Conservation (phyloP, 64 coral and sea anemone species). For the Porites lutea region DNA sequence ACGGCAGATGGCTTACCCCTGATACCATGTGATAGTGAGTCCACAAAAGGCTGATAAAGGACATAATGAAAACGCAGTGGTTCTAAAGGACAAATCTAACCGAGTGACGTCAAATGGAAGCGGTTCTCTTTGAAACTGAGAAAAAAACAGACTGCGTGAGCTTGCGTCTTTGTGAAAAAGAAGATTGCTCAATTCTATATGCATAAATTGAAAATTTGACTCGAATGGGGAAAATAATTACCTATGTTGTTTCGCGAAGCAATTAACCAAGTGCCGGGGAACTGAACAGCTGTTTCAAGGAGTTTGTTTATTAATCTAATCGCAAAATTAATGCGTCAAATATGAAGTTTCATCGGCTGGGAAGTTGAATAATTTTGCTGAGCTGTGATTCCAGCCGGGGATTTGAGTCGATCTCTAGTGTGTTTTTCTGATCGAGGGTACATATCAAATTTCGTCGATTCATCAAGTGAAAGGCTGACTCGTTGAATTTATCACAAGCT, state of each 20-base stretch:
- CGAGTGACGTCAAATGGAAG: slow-evolving; percentile 33
- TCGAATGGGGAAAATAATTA: neutral
- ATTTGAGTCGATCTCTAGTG: neutral
- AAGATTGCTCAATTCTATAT: neutral
- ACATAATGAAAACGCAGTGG: slow-evolving; percentile 24
- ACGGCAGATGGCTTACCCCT: neutral
- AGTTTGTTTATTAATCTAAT: slow-evolving; percentile 35
- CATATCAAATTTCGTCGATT: neutral
- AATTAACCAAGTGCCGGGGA: slow-evolving; percentile 16
- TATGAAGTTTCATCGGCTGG: neutral
- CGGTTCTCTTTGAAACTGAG: slow-evolving; percentile 8
- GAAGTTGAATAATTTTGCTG: slow-evolving; percentile 13
- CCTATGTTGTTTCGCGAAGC: neutral
- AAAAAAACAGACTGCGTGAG: neutral
- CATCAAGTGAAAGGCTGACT: neutral
- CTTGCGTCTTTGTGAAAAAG: too few species aligned
- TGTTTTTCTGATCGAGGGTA: neutral
- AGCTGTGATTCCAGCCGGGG: neutral
- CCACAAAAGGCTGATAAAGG: slow-evolving; percentile 32
- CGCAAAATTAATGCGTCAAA: neutral
- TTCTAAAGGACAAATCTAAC: neutral
- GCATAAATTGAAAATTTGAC: slow-evolving; percentile 7
- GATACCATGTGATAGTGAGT: neutral
- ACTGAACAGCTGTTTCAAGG: slow-evolving; percentile 24
- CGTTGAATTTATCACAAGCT: too few species aligned